Conservation (phyloP, 2,113 vertebrate species). For the Tiliqua scincoides region DNA sequence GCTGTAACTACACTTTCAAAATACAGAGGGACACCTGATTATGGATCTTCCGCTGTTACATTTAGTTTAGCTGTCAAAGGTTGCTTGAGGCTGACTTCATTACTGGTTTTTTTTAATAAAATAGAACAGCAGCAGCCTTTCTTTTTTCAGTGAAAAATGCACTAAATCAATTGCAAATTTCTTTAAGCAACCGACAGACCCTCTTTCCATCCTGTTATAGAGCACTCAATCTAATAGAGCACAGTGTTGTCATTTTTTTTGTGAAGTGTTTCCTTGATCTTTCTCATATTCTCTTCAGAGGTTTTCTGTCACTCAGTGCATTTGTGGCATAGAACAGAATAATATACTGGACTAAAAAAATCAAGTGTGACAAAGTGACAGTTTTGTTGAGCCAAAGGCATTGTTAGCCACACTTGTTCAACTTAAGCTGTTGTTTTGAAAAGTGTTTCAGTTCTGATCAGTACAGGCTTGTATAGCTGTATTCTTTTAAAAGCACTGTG, state of each 20-base stretch:
- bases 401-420: neutral
- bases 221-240: neutral
- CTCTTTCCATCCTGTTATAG: neutral
- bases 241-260: neutral
- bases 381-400: neutral
- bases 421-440: neutral
- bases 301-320: neutral
- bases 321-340: neutral
- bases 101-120: too few species aligned
- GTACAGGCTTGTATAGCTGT: neutral
- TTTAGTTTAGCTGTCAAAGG: neutral
- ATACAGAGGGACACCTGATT: neutral
- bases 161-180: neutral
- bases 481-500: neutral
- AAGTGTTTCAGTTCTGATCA: neutral
- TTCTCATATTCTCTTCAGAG: neutral
- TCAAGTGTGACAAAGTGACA: neutral
- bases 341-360: neutral
- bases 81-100: too few species aligned
- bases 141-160: neutral
- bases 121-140: neutral
- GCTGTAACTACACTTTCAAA: neutral
- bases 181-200: neutral
- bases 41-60: neutral
- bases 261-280: neutral